phyloP scores from a whole-genome alignment of 2,797 vertebrate species.

The Mormyrops boulengeri region DNA sequence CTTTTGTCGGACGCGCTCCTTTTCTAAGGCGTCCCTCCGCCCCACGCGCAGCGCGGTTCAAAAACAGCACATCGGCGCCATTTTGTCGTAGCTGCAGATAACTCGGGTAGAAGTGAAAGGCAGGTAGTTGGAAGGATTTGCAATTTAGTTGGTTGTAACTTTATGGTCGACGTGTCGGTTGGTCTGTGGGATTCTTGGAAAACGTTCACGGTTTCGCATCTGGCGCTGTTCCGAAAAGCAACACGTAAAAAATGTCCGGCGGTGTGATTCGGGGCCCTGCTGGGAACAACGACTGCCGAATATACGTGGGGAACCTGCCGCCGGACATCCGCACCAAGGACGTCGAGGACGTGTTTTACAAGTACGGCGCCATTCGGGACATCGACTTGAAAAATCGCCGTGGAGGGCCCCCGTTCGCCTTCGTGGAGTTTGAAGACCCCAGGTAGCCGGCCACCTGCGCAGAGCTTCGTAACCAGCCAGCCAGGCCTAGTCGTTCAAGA shows the following conservation, averaged over 20 bases:
- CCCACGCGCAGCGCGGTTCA: constrained; percentile 26
- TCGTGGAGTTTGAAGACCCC: constrained; percentile 95
- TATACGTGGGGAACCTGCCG: constrained; percentile 93
- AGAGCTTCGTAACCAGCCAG: background rate
- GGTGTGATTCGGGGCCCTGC: constrained; percentile 85
- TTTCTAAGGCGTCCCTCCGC: background rate
- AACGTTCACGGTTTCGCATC: background rate
- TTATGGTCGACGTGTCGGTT: background rate
- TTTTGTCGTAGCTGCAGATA: constrained; percentile 22
- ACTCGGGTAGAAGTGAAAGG: constrained; percentile 36
- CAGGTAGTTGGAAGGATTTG: background rate
- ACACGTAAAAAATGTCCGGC: constrained; percentile 66
- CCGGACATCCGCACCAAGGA: constrained; percentile 96
- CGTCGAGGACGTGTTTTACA: constrained; percentile 95
- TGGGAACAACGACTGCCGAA: constrained; percentile 93
- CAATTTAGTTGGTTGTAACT: background rate
- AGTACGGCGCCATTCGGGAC: constrained; percentile 90
- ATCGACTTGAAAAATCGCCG: constrained; percentile 93
- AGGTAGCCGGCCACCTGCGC: constrained; percentile 58
- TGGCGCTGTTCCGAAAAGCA: background rate
- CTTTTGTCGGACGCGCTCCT: constrained; percentile 47
- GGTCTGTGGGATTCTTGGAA: background rate
- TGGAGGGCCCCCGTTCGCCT: constrained; percentile 94
- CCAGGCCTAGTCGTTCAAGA: constrained; percentile 1
- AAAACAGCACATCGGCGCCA: constrained; percentile 22